A percentile compares a stretch with the other conserved stretches of the same genome.
Conservation (phyloP, 2,888 invertebrate genomes). For the Seira ritae region DNA sequence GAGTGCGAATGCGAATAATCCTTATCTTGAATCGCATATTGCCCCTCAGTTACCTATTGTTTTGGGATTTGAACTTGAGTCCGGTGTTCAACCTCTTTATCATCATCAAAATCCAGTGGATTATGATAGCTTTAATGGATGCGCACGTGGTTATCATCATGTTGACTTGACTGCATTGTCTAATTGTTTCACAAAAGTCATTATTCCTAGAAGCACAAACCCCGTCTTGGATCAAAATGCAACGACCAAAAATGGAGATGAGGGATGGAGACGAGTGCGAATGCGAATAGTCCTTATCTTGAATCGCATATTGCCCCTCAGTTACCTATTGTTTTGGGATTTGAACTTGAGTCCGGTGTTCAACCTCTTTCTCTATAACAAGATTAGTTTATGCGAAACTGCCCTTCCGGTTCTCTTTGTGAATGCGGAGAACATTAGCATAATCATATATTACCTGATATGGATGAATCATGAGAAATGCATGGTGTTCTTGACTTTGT, state of each 20-base stretch:
- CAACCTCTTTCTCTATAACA: constrained; percentile 9
- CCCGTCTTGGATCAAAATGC: not conserved
- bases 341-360: constrained; percentile 49
- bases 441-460: constrained; percentile 66
- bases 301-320: constrained; percentile 49
- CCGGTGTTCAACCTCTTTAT: not conserved
- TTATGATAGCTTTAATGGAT: not conserved
- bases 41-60: constrained; percentile 66
- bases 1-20: constrained; percentile 11
- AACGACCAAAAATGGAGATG: not conserved
- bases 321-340: constrained; percentile 72
- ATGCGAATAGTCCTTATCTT: not conserved
- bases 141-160: constrained; percentile 3
- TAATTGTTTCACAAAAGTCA: constrained; percentile 33
- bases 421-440: constrained; percentile 66
- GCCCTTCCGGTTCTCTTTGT: constrained; percentile 68
- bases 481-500: constrained; percentile 52
- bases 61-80: constrained; percentile 70
- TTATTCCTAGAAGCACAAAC: constrained; percentile 26
- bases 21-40: constrained; percentile 40
- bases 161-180: constrained; percentile 20
- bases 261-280: constrained; percentile 7
- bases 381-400: constrained; percentile 59
- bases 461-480: constrained; percentile 26
- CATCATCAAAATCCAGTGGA: too few species aligned